Conservation (phyloP, 2,797 vertebrate species). For the Choloepus didactylus region DNA sequence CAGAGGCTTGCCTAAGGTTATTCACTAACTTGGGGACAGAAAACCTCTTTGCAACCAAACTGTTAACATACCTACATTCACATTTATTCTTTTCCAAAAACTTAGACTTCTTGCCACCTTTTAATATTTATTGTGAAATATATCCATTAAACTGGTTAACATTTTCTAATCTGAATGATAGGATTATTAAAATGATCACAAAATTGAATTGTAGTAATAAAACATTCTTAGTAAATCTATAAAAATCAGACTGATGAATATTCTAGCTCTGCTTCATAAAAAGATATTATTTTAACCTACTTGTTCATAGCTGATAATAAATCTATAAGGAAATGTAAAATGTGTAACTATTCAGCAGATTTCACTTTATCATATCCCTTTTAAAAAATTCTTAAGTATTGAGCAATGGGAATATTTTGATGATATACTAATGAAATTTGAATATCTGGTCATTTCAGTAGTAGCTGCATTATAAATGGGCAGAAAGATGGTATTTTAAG, state of each 20-base stretch:
- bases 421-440: constrained; percentile 33
- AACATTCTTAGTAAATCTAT: constrained; percentile 75
- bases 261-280: constrained; percentile 71
- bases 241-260: constrained; percentile 72
- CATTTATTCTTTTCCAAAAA: not conserved
- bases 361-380: constrained; percentile 32
- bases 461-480: not conserved
- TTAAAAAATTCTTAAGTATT: constrained; percentile 57
- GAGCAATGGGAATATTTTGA: constrained; percentile 55
- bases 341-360: not conserved
- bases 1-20: not conserved
- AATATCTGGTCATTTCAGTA: not conserved
- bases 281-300: constrained; percentile 75
- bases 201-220: constrained; percentile 77
- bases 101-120: not conserved
- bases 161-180: constrained; percentile 67
- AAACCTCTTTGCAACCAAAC: too few species aligned
- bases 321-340: constrained; percentile 65
- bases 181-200: constrained; percentile 70
- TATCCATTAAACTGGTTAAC: constrained; percentile 65
- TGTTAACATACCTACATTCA: accelerated
- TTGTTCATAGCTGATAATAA: constrained; percentile 76
- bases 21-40: accelerated
- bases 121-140: constrained; percentile 39
- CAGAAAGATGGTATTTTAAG: constrained; percentile 72